These are phyloP conservation scores for Dipodomys spectabilis DNA, from an alignment of 2,113 vertebrate genomes.

Conservation along the genomic window DNA sequence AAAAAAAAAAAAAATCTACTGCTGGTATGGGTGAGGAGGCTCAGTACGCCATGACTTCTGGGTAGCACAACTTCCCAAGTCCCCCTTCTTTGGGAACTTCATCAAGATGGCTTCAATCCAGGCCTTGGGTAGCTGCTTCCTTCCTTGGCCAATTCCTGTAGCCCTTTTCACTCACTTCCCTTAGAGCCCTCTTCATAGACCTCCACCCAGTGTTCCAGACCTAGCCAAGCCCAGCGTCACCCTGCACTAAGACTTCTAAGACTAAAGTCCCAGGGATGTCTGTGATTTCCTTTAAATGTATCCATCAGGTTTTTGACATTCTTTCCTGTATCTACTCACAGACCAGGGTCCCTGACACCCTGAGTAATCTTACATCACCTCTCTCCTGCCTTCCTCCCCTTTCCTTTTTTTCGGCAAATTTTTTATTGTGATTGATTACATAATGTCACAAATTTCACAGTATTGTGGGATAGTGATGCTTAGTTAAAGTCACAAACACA, in stretches of 20 bases:
- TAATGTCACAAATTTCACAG: too few relatives aligned
- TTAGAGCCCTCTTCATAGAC: background rate
- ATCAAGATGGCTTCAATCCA: background rate
- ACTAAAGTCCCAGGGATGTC: background rate
- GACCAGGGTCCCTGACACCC: background rate
- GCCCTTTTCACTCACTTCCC: background rate
- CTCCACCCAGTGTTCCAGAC: background rate
- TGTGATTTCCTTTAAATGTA: background rate
- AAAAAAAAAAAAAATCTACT: background rate
- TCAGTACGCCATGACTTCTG: background rate
- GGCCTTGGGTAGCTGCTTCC: background rate
- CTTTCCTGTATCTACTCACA: background rate
- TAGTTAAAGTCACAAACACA: too few relatives aligned
- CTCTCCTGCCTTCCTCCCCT: background rate
- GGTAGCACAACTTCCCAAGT: background rate
- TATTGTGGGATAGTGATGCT: too few relatives aligned
- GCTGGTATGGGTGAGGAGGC: background rate
- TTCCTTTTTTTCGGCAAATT: background rate
- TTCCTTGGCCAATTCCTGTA: background rate
- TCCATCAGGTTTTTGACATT: too few relatives aligned
- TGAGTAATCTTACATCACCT: background rate
- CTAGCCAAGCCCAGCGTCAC: background rate
- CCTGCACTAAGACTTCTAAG: background rate
- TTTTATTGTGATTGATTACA: too few relatives aligned
- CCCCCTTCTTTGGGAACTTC: background rate